Evolutionary conservation across 1,140 invertebrate genomes (phyloP).

Genomic region (Solen grandis): DNA sequence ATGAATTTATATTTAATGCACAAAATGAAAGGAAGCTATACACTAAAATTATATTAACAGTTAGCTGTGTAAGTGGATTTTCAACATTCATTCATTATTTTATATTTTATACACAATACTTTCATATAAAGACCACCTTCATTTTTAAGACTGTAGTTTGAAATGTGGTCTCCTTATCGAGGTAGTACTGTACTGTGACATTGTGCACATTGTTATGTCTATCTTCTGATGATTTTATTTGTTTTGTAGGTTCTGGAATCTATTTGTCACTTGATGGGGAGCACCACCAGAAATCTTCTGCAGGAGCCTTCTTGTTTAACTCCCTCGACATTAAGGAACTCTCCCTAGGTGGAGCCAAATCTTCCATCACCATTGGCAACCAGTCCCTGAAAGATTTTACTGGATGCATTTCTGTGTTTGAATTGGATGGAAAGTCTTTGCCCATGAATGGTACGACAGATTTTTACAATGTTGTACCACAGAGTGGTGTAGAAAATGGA

Average conservation of each 20-base stretch:
- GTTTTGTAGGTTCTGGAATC: constrained; percentile 1
- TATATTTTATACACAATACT: too few species aligned
- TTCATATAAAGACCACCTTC: too few species aligned
- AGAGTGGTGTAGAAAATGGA: constrained; percentile 58
- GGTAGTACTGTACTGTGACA: too few species aligned
- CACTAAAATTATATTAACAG: too few species aligned
- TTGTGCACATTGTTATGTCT: too few species aligned
- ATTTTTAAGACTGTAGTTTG: too few species aligned
- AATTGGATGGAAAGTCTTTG: constrained; percentile 93
- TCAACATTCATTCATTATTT: too few species aligned
- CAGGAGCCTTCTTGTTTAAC: constrained; percentile 53
- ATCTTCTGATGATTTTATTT: too few species aligned
- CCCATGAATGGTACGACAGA: constrained; percentile 89
- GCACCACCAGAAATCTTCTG: neutral
- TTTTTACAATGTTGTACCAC: constrained; percentile 64
- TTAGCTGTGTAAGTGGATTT: too few species aligned
- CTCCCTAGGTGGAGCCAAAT: constrained; percentile 59
- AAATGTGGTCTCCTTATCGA: too few species aligned
- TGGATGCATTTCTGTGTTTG: constrained; percentile 94
- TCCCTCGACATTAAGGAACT: constrained; percentile 65
- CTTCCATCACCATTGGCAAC: constrained; percentile 37
- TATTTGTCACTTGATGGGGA: constrained; percentile 1
- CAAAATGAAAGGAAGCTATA: too few species aligned
- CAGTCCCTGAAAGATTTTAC: constrained; percentile 84
- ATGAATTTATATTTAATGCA: too few species aligned